phyloP scores from a whole-genome alignment of 2,113 vertebrate species.

The Hymenochirus boettgeri region DNA sequence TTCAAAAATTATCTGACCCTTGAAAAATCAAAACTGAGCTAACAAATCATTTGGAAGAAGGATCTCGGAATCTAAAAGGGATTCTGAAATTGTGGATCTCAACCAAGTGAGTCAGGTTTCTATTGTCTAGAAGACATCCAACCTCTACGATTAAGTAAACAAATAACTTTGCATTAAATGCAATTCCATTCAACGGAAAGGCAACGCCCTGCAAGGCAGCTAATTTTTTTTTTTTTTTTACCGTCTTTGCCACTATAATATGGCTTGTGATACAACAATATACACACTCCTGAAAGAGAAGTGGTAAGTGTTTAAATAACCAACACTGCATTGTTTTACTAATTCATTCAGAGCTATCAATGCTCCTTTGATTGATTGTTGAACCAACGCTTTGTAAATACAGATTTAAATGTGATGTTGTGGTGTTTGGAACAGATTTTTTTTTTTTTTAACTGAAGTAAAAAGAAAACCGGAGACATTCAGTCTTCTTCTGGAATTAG shows the following conservation, averaged over 20 bases:
- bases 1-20: background rate
- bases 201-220: no score
- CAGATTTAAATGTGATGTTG: no score
- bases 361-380: background rate
- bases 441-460: no score
- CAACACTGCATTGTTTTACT: no score
- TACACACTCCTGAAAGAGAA: no score
- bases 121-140: background rate
- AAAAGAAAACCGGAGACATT: background rate
- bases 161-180: background rate
- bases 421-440: no score
- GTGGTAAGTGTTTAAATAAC: no score
- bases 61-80: background rate
- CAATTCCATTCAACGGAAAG: background rate
- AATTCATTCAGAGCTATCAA: no score
- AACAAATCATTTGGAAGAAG: background rate
- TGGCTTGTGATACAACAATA: background rate
- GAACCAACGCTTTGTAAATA: no score
- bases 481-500: slow-evolving; percentile 2
- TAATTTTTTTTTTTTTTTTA: background rate
- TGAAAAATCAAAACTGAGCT: background rate
- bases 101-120: background rate
- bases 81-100: background rate
- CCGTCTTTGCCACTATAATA: background rate
- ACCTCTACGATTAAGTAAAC: background rate